Percentiles rank a stretch among this genome's conserved stretches.
Conservation (phyloP, 2,888 invertebrate species). For the Isoperla grammatica region DNA sequence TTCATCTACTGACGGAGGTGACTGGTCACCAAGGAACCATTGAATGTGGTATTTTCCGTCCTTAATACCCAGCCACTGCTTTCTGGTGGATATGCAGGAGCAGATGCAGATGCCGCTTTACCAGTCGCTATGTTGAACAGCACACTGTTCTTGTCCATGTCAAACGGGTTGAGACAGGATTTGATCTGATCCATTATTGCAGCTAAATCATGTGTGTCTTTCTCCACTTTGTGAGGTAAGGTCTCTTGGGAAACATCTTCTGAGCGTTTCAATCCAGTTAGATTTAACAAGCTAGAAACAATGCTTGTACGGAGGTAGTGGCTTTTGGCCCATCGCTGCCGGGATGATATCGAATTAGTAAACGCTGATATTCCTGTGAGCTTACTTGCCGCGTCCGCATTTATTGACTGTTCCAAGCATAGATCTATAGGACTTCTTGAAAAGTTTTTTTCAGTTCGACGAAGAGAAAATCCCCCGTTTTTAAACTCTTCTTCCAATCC, state of each 20-base stretch:
- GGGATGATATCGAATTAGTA: constrained; percentile 5
- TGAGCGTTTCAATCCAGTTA: too few species aligned
- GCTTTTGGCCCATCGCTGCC: constrained; percentile 12
- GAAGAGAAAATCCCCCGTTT: neutral
- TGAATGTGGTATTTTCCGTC: too few species aligned
- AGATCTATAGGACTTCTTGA: constrained; percentile 11
- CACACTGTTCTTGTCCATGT: too few species aligned
- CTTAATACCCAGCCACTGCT: too few species aligned
- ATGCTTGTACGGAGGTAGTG: constrained; percentile 8
- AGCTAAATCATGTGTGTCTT: too few species aligned
- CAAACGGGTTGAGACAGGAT: too few species aligned
- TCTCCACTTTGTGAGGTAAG: neutral
- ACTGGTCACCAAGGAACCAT: too few species aligned
- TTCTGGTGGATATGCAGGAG: too few species aligned
- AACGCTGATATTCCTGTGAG: constrained; percentile 7
- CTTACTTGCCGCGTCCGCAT: constrained; percentile 11
- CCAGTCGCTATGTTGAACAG: too few species aligned
- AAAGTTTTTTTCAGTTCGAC: constrained; percentile 1
- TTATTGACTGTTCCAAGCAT: constrained; percentile 12
- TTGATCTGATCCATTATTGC: too few species aligned
- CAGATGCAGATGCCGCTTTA: too few species aligned
- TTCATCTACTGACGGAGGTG: too few species aligned
- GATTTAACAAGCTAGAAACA: neutral
- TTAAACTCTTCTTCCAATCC: neutral
- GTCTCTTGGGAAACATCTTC: constrained; percentile 21